Percentiles rank a stretch among this genome's conserved stretches.
These are phyloP conservation scores for Brachionus angularis DNA, from an alignment of 1,140 invertebrate species.

Conservation along the genomic window DNA sequence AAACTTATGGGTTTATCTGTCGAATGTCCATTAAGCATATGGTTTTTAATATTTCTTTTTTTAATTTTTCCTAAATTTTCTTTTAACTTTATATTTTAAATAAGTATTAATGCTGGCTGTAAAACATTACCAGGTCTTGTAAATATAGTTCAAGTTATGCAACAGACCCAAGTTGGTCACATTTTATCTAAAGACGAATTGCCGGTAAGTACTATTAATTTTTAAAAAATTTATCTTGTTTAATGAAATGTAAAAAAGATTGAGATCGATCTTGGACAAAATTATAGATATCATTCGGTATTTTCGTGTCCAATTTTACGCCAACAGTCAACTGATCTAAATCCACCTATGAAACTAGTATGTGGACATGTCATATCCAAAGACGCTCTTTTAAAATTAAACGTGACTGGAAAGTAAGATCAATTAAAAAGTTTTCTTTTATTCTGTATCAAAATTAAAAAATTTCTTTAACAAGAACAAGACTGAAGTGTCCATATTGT, in stretches of 20 bases:
- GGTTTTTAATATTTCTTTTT: conserved; percentile 57
- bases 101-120: conserved; percentile 83
- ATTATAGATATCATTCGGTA: conserved; percentile 84
- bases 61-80: conserved; percentile 11
- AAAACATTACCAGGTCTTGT: conserved; percentile 84
- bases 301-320: conserved; percentile 96
- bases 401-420: conserved; percentile 18
- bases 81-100: conserved; percentile 48
- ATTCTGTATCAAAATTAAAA: background rate
- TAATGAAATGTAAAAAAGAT: conserved; percentile 63
- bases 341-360: conserved; percentile 90
- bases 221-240: background rate
- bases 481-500: conserved; percentile 44
- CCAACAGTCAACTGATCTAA: conserved; percentile 88
- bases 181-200: conserved; percentile 95
- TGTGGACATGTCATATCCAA: conserved; percentile 97
- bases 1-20: conserved; percentile 80
- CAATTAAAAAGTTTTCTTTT: background rate
- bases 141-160: conserved; percentile 92
- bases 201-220: conserved; percentile 66
- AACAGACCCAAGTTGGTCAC: conserved; percentile 82
- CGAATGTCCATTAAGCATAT: conserved; percentile 72
- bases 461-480: background rate
- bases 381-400: conserved; percentile 90
- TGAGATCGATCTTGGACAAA: conserved; percentile 80